Base-by-base conservation (phyloP, 2,113 vertebrate genomes). In the Helogale parvula region DNA sequence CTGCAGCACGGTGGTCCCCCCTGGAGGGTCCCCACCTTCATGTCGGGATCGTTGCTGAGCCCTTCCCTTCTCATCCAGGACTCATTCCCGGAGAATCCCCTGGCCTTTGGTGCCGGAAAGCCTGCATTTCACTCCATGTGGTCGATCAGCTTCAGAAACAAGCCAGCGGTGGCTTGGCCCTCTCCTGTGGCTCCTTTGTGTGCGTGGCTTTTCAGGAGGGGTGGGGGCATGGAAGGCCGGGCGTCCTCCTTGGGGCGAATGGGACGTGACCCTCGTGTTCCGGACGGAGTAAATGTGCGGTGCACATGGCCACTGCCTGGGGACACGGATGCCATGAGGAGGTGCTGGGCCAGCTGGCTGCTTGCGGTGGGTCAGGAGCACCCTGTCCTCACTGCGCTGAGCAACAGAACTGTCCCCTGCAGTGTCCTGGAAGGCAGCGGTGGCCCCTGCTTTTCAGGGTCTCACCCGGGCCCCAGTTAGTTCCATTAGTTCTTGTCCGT, bases 81-180 rank as follows among this genome's bases (percentile, higher is more conserved):
- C 10, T 63, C 17, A 0, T 12, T 7, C 6, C 8, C 19, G 21
- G 74, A 82, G 35, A 25, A 17, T 23, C 35, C 74, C 60, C 29
- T 25, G 52, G 63, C 21, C 52, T 38, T 14, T 0, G 1, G 25
- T 45, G 69, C 71, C 25, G 54, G 60, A 21, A 50, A 35, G 23
- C n/a, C 88, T 68, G 21, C 0, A 0, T 5, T n/a, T 31, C 33
- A 0, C 25, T 38, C 74, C 8, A 8, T 1, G 2, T 15, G 21
- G n/a, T 0, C 8, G 17, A 1, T 21, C 5, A 1, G 7, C 41
- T 27, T 54, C 57, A 45, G 68, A 66, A 66, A 71, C 52, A 31
- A 81, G 38, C 63, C 52, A 16, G 9, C 16, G 9, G 16, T 15
- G 4, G 14, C n/a, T n/a, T n/a, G n/a, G n/a, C n/a, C 41, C 52